Percentiles rank a stretch among this genome's conserved stretches.
Conservation (phyloP, 2,797 vertebrate genomes). For the Pseudopleuronectes americanus region DNA sequence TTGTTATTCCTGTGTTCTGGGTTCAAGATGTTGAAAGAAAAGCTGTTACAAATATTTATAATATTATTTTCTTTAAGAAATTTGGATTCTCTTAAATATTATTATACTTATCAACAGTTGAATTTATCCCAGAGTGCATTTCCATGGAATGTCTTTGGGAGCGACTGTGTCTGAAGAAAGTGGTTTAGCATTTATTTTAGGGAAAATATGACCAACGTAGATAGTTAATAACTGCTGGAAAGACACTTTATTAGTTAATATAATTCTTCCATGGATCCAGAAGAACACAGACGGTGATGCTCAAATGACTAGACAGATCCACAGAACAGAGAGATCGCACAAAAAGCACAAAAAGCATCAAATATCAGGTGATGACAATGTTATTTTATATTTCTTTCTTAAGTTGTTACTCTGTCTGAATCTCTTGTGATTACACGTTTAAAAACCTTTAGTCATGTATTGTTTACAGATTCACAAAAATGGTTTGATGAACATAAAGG, state of each 20-base stretch:
- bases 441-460: conserved; percentile 2
- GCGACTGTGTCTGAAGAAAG: conserved; percentile 70
- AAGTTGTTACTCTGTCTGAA: conserved; percentile 21
- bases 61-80: conserved; percentile 7
- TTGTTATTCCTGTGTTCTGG: background rate
- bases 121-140: conserved; percentile 19
- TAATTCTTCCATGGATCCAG: conserved; percentile 22
- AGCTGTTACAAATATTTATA: conserved; percentile 4
- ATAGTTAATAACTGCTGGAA: conserved; percentile 2
- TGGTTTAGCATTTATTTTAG: conserved; percentile 82
- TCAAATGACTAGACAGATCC: background rate
- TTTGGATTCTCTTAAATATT: conserved; percentile 14
- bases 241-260: conserved; percentile 29
- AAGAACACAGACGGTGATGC: background rate
- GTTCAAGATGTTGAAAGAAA: conserved; percentile 16
- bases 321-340: conserved; percentile 23
- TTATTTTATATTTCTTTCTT: conserved; percentile 4
- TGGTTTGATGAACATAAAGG: background rate
- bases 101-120: conserved; percentile 2
- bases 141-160: conserved; percentile 72
- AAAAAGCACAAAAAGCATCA: conserved; percentile 65
- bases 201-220: conserved; percentile 74
- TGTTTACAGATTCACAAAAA: conserved; percentile 10
- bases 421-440: conserved; percentile 23
- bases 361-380: conserved; percentile 26